Conservation (phyloP, 1,140 invertebrate species). For the Drosophila dunni region DNA sequence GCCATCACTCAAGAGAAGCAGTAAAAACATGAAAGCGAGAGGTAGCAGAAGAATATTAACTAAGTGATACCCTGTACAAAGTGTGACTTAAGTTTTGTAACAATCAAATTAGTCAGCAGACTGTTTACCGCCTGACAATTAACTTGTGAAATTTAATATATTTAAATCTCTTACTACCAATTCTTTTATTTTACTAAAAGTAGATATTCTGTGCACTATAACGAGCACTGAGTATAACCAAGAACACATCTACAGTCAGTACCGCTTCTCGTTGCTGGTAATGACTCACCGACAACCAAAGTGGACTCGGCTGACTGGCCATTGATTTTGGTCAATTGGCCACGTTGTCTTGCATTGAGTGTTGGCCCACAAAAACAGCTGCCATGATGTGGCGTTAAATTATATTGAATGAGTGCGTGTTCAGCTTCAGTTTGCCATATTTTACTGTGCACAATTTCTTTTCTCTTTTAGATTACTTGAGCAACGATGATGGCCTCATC, state of each 20-base stretch:
- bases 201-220: no score
- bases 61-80: not conserved
- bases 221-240: not conserved
- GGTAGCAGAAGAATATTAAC: not conserved
- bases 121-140: no score
- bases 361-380: slow-evolving; percentile 52
- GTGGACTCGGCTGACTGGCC: slow-evolving; percentile 34
- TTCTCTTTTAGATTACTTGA: slow-evolving; percentile 44
- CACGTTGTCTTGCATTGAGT: slow-evolving; percentile 48
- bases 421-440: slow-evolving; percentile 58
- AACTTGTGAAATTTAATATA: no score
- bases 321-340: slow-evolving; percentile 78
- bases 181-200: no score
- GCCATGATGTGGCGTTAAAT: slow-evolving; percentile 73
- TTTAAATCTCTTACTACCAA: no score
- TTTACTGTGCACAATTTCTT: slow-evolving; percentile 60
- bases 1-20: slow-evolving; percentile 17
- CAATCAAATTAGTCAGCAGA: no score
- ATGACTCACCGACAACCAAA: slow-evolving; percentile 21
- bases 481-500: slow-evolving; percentile 52
- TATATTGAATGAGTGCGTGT: slow-evolving; percentile 62
- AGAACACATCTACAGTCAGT: not conserved
- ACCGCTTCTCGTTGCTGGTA: slow-evolving; percentile 14
- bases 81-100: no score
- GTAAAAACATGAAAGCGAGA: not conserved